phyloP scores from a whole-genome alignment of 2,888 invertebrate genomes.

The Caenorhabditis sinica region DNA sequence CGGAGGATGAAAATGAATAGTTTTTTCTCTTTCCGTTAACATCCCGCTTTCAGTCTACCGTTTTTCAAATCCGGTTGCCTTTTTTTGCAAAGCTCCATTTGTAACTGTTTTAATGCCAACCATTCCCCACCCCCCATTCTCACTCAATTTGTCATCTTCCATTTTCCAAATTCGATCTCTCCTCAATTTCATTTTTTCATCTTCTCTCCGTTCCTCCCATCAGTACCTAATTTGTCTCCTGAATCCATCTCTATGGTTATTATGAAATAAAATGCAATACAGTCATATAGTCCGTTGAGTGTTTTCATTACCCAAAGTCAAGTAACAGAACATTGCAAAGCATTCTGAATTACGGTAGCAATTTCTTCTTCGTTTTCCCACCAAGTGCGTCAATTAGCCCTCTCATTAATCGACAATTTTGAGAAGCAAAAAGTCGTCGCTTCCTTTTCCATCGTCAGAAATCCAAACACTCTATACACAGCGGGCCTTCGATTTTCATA shows the following conservation, averaged over 20 bases:
- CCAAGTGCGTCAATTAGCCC: constrained; percentile 61
- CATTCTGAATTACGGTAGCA: constrained; percentile 56
- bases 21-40: neutral
- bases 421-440: constrained; percentile 57
- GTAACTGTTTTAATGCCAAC: constrained; percentile 2
- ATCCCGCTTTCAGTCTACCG: constrained; percentile 12
- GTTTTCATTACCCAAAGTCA: constrained; percentile 49
- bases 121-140: neutral
- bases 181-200: neutral
- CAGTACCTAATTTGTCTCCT: constrained; percentile 25
- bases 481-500: constrained; percentile 46
- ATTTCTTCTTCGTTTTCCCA: constrained; percentile 26
- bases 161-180: constrained; percentile 9
- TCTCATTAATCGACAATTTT: constrained; percentile 57
- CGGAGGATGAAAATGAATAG: constrained; percentile 31
- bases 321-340: constrained; percentile 53
- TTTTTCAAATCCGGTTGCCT: constrained; percentile 43
- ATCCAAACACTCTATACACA: constrained; percentile 18
- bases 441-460: constrained; percentile 21
- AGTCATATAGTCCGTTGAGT: constrained; percentile 37
- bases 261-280: constrained; percentile 47
- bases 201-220: constrained; percentile 1
- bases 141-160: constrained; percentile 24
- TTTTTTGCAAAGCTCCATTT: constrained; percentile 1
- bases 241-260: constrained; percentile 16